Evolutionary conservation across 2,113 vertebrate genomes (phyloP).

Genomic region (Ammospiza caudacuta): DNA sequence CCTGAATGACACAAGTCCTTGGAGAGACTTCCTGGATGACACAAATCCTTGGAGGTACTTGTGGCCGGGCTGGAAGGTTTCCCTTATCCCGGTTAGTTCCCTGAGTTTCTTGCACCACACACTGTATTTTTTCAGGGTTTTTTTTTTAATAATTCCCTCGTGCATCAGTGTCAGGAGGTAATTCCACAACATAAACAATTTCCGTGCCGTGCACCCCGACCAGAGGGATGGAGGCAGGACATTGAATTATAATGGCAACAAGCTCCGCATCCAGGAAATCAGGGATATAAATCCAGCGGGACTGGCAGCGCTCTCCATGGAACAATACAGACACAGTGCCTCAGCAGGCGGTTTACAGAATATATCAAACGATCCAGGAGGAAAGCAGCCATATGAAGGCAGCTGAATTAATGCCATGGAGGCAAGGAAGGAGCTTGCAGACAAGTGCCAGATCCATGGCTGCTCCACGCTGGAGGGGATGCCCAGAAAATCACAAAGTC

Average conservation of each 20-base stretch:
- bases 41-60: conserved; percentile 56
- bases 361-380: conserved; percentile 23
- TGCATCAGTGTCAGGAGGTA: conserved; percentile 73
- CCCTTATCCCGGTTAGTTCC: background rate
- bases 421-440: background rate
- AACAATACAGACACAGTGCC: conserved; percentile 1
- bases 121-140: conserved; percentile 42
- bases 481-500: background rate
- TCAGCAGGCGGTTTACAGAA: conserved; percentile 35
- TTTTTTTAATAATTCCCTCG: conserved; percentile 56
- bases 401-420: background rate
- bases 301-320: conserved; percentile 5
- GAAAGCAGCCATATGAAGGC: conserved; percentile 20
- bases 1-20: conserved; percentile 55
- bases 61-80: background rate
- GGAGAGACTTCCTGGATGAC: conserved; percentile 49
- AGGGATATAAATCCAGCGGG: conserved; percentile 29
- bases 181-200: conserved; percentile 62
- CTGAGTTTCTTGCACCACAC: conserved; percentile 28
- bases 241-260: conserved; percentile 43
- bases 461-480: background rate
- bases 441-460: accelerated
- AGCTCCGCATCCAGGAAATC: conserved; percentile 50
- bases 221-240: conserved; percentile 42
- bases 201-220: conserved; percentile 11